These are phyloP conservation scores for Agonopterix arenella DNA, from an alignment of 2,888 invertebrate genomes.

Conservation along the genomic window DNA sequence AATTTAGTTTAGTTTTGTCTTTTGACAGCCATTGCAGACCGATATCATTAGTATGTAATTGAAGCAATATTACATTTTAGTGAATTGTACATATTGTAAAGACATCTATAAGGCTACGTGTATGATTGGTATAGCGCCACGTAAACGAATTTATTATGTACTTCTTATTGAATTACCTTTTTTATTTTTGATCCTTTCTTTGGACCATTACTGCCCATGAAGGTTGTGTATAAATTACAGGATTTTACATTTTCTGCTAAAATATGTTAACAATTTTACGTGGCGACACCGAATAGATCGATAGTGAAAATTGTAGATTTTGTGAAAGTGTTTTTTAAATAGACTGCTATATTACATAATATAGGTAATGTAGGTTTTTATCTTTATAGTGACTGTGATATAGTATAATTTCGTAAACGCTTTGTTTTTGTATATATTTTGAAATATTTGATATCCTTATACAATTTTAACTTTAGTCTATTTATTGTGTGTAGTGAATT, in stretches of 20 bases:
- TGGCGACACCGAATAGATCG: neutral
- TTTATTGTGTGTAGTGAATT: slow-evolving; percentile 53
- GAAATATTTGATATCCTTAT: slow-evolving; percentile 71
- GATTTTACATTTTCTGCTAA: neutral
- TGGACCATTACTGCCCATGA: neutral
- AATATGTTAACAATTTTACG: neutral
- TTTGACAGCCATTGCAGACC: slow-evolving; percentile 22
- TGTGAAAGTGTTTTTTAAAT: slow-evolving; percentile 48
- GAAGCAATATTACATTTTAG: slow-evolving; percentile 66
- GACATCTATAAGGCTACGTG: slow-evolving; percentile 1
- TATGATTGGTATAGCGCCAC: neutral
- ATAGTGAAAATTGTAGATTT: slow-evolving; percentile 4
- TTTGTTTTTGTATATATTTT: slow-evolving; percentile 65
- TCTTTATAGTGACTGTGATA: slow-evolving; percentile 75
- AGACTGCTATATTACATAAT: slow-evolving; percentile 48
- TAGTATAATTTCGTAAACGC: slow-evolving; percentile 66
- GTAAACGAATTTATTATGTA: neutral
- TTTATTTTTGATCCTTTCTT: neutral
- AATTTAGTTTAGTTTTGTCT: slow-evolving; percentile 21
- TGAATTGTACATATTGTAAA: slow-evolving; percentile 61
- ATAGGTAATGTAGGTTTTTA: slow-evolving; percentile 53
- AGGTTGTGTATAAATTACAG: neutral
- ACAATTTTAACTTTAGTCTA: slow-evolving; percentile 62
- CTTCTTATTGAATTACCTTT: too few species aligned
- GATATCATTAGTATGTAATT: slow-evolving; percentile 68